Evolutionary conservation across 2,888 invertebrate genomes (phyloP).

Genomic region (Patella depressa): DNA sequence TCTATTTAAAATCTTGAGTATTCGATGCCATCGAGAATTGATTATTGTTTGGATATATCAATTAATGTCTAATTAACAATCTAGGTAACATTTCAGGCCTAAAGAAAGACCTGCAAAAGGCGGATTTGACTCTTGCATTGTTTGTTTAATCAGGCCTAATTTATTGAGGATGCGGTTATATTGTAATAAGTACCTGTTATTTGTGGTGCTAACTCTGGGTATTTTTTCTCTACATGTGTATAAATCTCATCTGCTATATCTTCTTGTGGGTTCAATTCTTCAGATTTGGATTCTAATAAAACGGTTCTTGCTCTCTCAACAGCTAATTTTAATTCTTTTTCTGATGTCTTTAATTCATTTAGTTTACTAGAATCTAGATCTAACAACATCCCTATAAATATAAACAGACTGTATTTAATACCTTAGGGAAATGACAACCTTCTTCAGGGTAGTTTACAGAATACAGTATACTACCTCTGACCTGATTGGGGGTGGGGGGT

Average conservation of each 20-base stretch:
- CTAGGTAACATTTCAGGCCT: too few relatives aligned
- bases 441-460: too few relatives aligned
- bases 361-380: neutral
- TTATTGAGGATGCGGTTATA: neutral
- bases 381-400: neutral
- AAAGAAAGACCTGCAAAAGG: too few relatives aligned
- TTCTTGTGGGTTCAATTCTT: neutral
- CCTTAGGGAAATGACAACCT: too few relatives aligned
- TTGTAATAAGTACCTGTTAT: neutral
- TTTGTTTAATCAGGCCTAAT: too few relatives aligned
- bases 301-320: neutral
- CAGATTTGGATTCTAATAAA: neutral
- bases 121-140: too few relatives aligned
- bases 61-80: too few relatives aligned
- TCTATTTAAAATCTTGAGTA: too few relatives aligned
- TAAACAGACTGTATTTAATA: neutral
- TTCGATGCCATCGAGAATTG: too few relatives aligned
- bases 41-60: too few relatives aligned
- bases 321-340: neutral
- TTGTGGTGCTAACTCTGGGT: neutral
- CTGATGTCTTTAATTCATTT: neutral
- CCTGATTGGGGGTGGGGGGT: too few relatives aligned
- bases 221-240: neutral
- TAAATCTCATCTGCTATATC: neutral
- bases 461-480: too few relatives aligned